These are phyloP conservation scores for Corythaeola cristata DNA, from an alignment of 2,113 vertebrate species.

Conservation along the genomic window DNA sequence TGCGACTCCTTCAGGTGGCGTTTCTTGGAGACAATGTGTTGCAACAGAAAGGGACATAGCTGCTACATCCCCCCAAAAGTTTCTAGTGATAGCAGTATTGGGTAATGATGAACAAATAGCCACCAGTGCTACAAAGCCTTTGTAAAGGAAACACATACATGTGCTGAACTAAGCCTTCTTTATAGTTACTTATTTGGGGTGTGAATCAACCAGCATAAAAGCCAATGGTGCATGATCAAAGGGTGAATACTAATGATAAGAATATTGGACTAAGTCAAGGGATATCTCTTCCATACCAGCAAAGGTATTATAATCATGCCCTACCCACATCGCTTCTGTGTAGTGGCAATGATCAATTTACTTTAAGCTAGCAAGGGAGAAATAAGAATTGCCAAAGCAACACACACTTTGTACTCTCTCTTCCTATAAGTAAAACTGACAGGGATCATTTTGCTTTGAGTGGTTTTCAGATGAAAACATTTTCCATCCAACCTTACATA, in stretches of 20 bases:
- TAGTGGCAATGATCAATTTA: neutral
- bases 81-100: neutral
- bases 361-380: neutral
- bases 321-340: neutral
- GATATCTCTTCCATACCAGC: neutral
- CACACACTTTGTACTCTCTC: neutral
- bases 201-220: neutral
- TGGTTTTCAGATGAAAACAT: neutral
- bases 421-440: neutral
- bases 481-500: neutral
- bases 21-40: neutral
- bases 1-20: neutral
- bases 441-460: neutral
- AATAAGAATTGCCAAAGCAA: neutral
- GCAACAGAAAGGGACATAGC: neutral
- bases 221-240: slow-evolving; percentile 27
- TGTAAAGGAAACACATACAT: neutral
- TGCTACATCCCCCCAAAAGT: neutral
- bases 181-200: neutral
- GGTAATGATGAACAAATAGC: neutral
- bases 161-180: neutral
- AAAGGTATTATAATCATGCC: neutral
- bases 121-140: neutral
- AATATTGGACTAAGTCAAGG: neutral
- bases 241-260: slow-evolving; percentile 5